Base-by-base conservation (phyloP, 2,888 invertebrate genomes). In the Philereme transversata region DNA sequence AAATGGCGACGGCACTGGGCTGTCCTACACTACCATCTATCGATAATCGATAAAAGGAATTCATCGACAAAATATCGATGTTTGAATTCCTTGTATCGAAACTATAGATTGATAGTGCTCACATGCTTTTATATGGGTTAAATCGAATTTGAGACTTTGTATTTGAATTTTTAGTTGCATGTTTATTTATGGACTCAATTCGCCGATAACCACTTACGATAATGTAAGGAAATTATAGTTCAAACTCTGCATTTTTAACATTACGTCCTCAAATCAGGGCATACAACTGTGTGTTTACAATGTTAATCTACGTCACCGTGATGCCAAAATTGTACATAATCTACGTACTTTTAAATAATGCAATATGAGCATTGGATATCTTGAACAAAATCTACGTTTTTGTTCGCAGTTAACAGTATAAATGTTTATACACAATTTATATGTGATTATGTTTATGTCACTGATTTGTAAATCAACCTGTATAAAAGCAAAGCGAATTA, bases 401-500 rank as follows among this genome's bases (percentile, higher is more conserved):
- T 22, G 22, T 22, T 22, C 22, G 22, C 22, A 22, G 1, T 22
- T 22, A 3, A 22, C n/a, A 22, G 22, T 22, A 22, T 22, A 22
- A 22, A 22, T 22, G 22, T 22, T 22, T 22, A 22, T 22, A 22
- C 22, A 22, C 22, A 22, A 6, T 57, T 57, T 49, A 62, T 50
- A 57, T 33, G 36, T 61, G 61, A 40, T 51, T 51, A 46, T 57
- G 49, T 52, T 9, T 43, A 62, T 54, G 53, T 45, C 44, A 54
- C 54, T 53, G 43, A 50, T 58, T 55, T 58, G 53, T 55, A 61
- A 60, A 50, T 48, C 60, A 45, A 57, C 62, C 80, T 74, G 74
- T 83, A 80, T 82, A 81, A 82, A 80, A 82, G 81, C 80, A 73
- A 62, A 70, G 71, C 70, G 69, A 75, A 69, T 72, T 76, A 74